These are phyloP conservation scores for Nasonia giraulti DNA, from an alignment of 1,140 invertebrate genomes.

Conservation along the genomic window DNA sequence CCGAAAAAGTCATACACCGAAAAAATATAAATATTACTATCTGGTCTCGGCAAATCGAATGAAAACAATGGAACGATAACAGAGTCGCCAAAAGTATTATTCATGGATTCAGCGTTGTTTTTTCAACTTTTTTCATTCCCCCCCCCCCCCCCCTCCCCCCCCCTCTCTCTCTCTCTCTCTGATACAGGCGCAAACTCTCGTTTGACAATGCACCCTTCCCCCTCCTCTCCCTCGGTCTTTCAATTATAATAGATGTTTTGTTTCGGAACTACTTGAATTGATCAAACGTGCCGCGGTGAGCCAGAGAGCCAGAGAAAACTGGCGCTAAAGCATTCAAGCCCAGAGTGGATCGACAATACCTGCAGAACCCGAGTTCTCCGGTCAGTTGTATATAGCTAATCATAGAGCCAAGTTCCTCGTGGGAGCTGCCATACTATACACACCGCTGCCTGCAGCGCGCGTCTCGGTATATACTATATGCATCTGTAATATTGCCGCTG, in stretches of 20 bases:
- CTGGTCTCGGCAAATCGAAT: too few species aligned
- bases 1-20: too few species aligned
- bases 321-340: constrained; percentile 33
- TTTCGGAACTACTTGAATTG: constrained; percentile 24
- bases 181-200: too few species aligned
- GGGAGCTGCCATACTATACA: background rate
- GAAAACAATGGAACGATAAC: too few species aligned
- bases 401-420: constrained; percentile 15
- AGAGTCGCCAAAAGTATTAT: background rate
- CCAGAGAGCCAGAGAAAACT: constrained; percentile 36
- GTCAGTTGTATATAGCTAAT: constrained; percentile 37
- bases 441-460: too few species aligned
- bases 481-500: background rate
- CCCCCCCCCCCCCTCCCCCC: rapidly evolving
- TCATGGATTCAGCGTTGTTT: background rate
- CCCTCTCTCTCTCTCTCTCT: background rate
- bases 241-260: constrained; percentile 30
- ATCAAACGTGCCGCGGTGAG: constrained; percentile 27
- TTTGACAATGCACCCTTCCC: background rate
- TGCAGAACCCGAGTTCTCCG: constrained; percentile 1
- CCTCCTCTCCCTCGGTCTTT: background rate
- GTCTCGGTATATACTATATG: background rate
- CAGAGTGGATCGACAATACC: constrained; percentile 19
- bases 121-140: background rate
- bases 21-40: too few species aligned